Evolutionary conservation across 1,140 invertebrate species (phyloP), one percentile per base, ranked within the genome.

Genomic region (Coenobita brevimanus): DNA sequence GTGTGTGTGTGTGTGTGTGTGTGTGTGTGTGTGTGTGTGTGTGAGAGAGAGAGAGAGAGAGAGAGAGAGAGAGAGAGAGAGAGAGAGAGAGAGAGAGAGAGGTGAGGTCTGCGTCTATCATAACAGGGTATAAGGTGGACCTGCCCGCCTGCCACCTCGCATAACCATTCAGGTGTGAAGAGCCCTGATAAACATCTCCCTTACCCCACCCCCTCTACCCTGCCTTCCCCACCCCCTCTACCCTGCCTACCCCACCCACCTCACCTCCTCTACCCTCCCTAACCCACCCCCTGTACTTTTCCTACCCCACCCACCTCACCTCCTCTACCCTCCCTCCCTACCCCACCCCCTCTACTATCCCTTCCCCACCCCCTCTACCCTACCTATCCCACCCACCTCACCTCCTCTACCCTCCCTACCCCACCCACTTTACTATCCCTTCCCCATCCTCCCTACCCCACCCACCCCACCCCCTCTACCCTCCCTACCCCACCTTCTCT

Each of bases 111-210:
- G 73, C 73, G 64, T 82, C 81, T 82, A 82, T 82, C 81, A 82
- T 82, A 82, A 82, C 81, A 82, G 64, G 41, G 81, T 24, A 46
- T 43, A 67, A 43, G 21, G 30, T 41, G 81, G 64, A n/a, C 54
- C 64, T 30, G 46, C n/a, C 41, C 10, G 54, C 41, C 81, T 82
- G 81, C 81, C 81, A 62, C 64, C 38, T 50, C 81, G 81, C 57
- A 71, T 82, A 67, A 71, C 67, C 81, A 50, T 67, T 82, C 81
- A 82, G 43, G 46, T 71, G 81, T 82, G 67, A 82, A 82, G 81
- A 71, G 64, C 54, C 21, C 30, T 27, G 67, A 71, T 71, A 82
- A 82, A 57, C 82, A 84, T 76, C 82, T 83, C 24, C 54, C 50
- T n/a, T 17, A 15, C 43, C 54, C 21, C 30, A 15, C 24, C 46